These are phyloP conservation scores for Chloropsis hardwickii DNA, from an alignment of 2,113 vertebrate genomes.

Conservation along the genomic window DNA sequence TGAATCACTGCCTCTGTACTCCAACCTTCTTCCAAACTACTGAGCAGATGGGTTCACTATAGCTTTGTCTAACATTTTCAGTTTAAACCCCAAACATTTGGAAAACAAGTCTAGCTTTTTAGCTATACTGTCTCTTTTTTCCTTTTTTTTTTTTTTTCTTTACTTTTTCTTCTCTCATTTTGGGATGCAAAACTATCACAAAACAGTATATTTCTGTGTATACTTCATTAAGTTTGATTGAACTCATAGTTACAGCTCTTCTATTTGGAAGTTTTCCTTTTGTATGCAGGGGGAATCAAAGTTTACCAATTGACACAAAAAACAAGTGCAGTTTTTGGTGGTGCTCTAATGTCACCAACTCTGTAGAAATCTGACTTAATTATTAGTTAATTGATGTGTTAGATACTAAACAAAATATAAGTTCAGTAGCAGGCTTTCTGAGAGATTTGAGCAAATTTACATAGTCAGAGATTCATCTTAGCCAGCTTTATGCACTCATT, in stretches of 20 bases:
- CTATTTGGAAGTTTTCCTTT: neutral
- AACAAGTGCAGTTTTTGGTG: neutral
- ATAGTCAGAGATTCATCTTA: neutral
- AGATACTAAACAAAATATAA: neutral
- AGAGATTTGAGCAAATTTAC: neutral
- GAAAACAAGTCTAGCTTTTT: neutral
- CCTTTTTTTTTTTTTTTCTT: rapidly evolving
- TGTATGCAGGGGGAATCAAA: rapidly evolving
- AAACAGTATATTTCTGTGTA: neutral
- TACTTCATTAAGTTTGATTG: neutral
- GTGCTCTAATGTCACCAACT: neutral
- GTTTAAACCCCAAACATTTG: neutral
- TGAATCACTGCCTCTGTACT: neutral
- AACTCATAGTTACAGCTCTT: neutral
- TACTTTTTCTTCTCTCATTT: neutral
- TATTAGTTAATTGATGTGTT: neutral
- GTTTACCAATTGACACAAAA: neutral
- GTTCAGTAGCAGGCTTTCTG: neutral
- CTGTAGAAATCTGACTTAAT: neutral
- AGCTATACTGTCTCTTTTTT: neutral
- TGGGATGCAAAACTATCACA: neutral
- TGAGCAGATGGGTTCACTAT: neutral
- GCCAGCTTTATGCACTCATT: neutral
- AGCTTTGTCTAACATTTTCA: neutral
- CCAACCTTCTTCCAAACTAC: neutral